These are phyloP conservation scores for Crotalus helleri DNA, from an alignment of 2,113 vertebrate species.

Conservation along the genomic window DNA sequence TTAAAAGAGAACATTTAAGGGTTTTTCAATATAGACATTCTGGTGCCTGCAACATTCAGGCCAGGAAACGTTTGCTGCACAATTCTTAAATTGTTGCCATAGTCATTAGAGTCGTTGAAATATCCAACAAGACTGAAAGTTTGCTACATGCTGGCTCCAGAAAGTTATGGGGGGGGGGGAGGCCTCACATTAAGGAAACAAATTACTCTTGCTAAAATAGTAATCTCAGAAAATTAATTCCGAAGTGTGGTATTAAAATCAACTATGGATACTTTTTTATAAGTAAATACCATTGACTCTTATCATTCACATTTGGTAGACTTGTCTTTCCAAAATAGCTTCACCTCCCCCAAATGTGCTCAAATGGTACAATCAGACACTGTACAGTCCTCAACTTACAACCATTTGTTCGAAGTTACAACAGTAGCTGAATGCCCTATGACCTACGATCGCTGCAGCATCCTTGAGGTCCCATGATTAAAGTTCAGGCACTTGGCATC, in stretches of 20 bases:
- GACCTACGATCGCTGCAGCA: not conserved
- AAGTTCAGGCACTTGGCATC: not conserved
- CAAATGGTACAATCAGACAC: not conserved
- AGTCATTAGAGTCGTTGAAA: constrained; percentile 73
- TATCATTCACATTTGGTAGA: constrained; percentile 29
- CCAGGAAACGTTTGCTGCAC: constrained; percentile 70
- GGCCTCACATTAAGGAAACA: constrained; percentile 53
- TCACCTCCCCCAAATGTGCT: not conserved
- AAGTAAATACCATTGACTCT: constrained; percentile 46
- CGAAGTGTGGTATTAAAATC: constrained; percentile 43
- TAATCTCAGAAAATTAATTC: constrained; percentile 48
- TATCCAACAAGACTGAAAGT: constrained; percentile 60
- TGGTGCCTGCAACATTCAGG: constrained; percentile 70
- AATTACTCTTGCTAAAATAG: constrained; percentile 52
- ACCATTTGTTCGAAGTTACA: not conserved
- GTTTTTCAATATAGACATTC: constrained; percentile 71
- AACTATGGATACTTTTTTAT: not conserved
- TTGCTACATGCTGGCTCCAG: constrained; percentile 55
- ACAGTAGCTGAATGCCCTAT: not conserved
- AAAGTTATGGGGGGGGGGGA: constrained; percentile 55
- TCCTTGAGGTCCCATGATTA: not conserved
- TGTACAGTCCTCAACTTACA: not conserved
- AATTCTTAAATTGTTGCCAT: constrained; percentile 79
- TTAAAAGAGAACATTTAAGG: constrained; percentile 65
- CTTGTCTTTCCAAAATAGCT: not conserved